Evolutionary conservation across 1,140 invertebrate genomes (phyloP), one percentile per base, ranked within the genome.

Genomic region (Lucilia sericata): DNA sequence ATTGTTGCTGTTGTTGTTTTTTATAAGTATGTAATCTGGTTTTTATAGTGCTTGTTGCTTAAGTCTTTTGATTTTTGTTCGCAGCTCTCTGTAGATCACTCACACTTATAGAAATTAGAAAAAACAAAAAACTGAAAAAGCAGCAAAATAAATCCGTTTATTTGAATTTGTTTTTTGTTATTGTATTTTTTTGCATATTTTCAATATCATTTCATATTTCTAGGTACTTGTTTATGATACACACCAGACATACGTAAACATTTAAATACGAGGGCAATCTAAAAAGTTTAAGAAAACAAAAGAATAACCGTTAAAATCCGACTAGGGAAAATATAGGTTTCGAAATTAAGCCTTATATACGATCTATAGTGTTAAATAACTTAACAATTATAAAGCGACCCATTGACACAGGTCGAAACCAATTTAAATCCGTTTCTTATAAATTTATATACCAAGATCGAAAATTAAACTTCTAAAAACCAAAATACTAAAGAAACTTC

Each of bases 31-130:
- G 65, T 70, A 70, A 70, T 70, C 65, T 70, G 65, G 65, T 70
- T 70, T 70, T 70, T 19, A 25, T 70, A 70, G 65, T 25, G 65
- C 65, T 80, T 80, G 76, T 80, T 47, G 49, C 76, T 51, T 80
- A 80, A 80, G 10, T 80, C 42, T 51, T 80, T 80, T 80, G 76
- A 49, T 80, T 21, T 30, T 80, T 49, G 42, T 80, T 25, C 49
- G 8, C 9, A 21, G 7, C 42, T 5, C 76, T 49, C 19, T 9
- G 5, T 8, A 9, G 60, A 30, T 30, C 51, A 55, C 51, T 12
- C 10, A 42, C 55, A 17, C 55, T 60, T 14, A n/a, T 60, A 60
- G 5, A 17, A 1, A 21, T 10, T 21, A 70, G 5, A 65, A n/a
- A 65, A 65, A 19, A 65, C 9, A 70, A n/a, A 19, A 70, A 70